Conservation (phyloP, 2,888 invertebrate genomes). For the Drosophila cognata region DNA sequence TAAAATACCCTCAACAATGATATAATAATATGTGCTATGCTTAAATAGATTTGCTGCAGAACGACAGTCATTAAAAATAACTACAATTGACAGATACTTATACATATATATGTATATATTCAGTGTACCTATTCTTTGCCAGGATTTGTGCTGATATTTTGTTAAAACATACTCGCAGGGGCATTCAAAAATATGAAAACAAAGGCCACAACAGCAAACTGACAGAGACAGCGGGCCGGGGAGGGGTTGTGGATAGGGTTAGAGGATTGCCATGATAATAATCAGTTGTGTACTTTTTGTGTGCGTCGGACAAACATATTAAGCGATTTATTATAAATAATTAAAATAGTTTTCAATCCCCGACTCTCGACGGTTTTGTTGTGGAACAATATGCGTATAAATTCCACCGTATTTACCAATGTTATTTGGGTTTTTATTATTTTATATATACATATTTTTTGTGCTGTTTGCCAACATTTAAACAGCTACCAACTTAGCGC, state of each 20-base stretch:
- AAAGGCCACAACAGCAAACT: conserved; percentile 3
- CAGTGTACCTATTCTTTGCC: background rate
- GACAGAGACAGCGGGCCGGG: background rate
- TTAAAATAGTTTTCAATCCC: conserved; percentile 51
- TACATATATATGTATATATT: background rate
- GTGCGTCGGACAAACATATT: conserved; percentile 54
- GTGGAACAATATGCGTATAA: background rate
- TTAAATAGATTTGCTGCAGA: background rate
- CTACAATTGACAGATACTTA: conserved; percentile 1
- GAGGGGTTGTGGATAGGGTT: too few species aligned
- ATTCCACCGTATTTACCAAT: conserved; percentile 18
- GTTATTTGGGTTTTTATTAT: conserved; percentile 19
- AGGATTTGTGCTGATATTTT: background rate
- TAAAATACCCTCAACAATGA: background rate
- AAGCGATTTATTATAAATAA: conserved; percentile 64
- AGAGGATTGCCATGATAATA: conserved; percentile 18
- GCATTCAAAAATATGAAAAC: conserved; percentile 19
- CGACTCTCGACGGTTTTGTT: background rate
- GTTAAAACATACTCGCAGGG: conserved; percentile 11
- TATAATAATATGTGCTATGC: background rate
- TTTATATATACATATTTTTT: conserved; percentile 1
- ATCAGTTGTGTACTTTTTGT: conserved; percentile 26
- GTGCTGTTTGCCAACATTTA: conserved; percentile 35
- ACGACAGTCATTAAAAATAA: background rate
- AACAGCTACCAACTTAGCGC: conserved; percentile 51